Conservation (phyloP, 1,140 invertebrate genomes). For the Drosophila nebulosa region DNA sequence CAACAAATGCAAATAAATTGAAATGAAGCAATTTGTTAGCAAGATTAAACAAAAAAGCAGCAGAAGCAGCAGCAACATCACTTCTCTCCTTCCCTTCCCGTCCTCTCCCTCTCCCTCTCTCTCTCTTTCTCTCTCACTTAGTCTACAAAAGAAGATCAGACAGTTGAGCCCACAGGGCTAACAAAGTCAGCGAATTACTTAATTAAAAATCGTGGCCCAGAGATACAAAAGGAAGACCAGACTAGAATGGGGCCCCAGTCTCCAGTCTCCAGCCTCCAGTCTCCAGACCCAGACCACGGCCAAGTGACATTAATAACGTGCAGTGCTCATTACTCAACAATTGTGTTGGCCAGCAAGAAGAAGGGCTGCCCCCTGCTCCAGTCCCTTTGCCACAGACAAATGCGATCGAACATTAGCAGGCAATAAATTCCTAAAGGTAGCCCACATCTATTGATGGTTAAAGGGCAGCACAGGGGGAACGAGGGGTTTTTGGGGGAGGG, state of each 20-base stretch:
- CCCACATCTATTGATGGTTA: conserved; percentile 40
- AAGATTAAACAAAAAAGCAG: conserved; percentile 65
- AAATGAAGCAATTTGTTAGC: conserved; percentile 79
- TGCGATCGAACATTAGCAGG: conserved; percentile 69
- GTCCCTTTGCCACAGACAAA: conserved; percentile 49
- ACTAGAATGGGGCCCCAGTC: conserved; percentile 15
- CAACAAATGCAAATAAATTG: conserved; percentile 78
- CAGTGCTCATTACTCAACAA: conserved; percentile 76
- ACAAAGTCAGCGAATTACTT: conserved; percentile 80
- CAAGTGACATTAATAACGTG: conserved; percentile 78
- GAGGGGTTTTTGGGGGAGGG: background rate
- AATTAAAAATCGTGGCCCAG: conserved; percentile 77
- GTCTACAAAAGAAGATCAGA: conserved; percentile 54
- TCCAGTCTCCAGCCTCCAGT: background rate
- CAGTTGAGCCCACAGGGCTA: conserved; percentile 53
- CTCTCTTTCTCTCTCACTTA: background rate
- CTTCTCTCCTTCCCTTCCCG: too few relatives aligned
- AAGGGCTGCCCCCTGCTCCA: background rate
- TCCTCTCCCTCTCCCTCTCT: too few relatives aligned
- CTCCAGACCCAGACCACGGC: background rate
- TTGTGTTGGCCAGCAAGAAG: conserved; percentile 43
- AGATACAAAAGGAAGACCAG: conserved; percentile 34
- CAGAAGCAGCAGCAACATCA: background rate
- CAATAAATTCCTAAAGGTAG: conserved; percentile 72
- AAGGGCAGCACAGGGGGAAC: background rate